Base-by-base conservation (phyloP, 2,888 invertebrate species). In the Zygaena filipendulae region DNA sequence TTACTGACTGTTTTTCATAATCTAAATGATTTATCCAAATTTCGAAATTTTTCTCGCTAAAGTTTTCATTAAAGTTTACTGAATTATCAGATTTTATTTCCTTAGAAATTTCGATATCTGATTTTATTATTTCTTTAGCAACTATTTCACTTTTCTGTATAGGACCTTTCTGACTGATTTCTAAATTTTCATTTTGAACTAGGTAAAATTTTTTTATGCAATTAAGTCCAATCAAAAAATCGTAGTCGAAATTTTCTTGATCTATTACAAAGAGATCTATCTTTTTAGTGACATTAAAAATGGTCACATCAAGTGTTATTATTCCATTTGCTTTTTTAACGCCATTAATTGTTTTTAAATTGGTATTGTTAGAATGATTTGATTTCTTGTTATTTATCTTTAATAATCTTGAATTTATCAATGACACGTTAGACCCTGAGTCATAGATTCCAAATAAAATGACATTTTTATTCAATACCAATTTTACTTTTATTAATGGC, bases 351-450 rank as follows among this genome's bases (percentile, higher is more conserved):
- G 34, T 34, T 22, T 14, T 24, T 22, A 33, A 27, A 20, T 30
- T 25, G 12, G 25, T 22, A 20, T 23, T 27, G 10, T 20, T 31
- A 10, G 3, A 21, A 11, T 11, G 3, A 21, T 8, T 16, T 16
- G 5, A 6, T 23, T 11, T 23, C 5, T 6, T 11, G 8, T 10
- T 9, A 23, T 23, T n/a, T 9, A n/a, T n/a, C n/a, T n/a, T 35
- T 21, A 41, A 25, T 22, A 45, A 34, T 29, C 23, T 45, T 7
- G 41, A 39, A 37, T 43, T 48, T 14, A 45, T 45, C 23, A 45
- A 30, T 7, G 43, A 43, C 3, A 47, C 39, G 30, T 47, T 38
- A 3, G 40, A 43, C 1, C 42, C 41, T 11, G 44, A 39, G 20
- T 47, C 47, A 35, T 47, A 47, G 5, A 42, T 32, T 14, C 39